Percentiles rank a stretch among this genome's conserved stretches.
These are phyloP conservation scores for Oriolus oriolus DNA, from an alignment of 2,113 vertebrate species.

Conservation along the genomic window DNA sequence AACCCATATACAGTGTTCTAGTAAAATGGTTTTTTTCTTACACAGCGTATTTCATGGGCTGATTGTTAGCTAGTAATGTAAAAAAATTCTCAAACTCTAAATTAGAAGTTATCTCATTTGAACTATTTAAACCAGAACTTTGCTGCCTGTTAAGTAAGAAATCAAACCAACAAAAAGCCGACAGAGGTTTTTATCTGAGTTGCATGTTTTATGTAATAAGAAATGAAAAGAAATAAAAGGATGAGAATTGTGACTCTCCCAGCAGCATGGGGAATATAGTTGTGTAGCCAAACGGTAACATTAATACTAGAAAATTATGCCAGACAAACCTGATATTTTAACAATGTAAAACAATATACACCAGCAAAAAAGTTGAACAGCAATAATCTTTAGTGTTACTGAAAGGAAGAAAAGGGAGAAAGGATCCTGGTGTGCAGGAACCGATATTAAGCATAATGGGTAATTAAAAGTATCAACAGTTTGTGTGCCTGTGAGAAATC, in stretches of 20 bases:
- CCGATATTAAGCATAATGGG: not conserved
- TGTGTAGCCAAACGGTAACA: slow-evolving; percentile 19
- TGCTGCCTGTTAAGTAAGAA: slow-evolving; percentile 62
- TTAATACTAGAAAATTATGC: slow-evolving; percentile 43
- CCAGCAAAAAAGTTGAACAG: slow-evolving; percentile 35
- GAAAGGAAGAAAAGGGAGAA: slow-evolving; percentile 29
- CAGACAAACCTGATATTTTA: slow-evolving; percentile 53
- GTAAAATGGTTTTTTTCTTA: slow-evolving; percentile 39
- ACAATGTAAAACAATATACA: slow-evolving; percentile 52
- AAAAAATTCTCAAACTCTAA: slow-evolving; percentile 58
- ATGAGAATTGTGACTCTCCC: slow-evolving; percentile 49
- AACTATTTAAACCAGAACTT: slow-evolving; percentile 74
- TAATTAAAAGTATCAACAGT: slow-evolving; percentile 58
- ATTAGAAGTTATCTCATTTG: slow-evolving; percentile 54
- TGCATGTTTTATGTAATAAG: not conserved
- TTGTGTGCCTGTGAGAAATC: slow-evolving; percentile 33
- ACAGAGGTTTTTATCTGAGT: not conserved
- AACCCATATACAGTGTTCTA: slow-evolving; percentile 21
- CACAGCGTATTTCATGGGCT: slow-evolving; percentile 40
- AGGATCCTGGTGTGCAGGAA: slow-evolving; percentile 7
- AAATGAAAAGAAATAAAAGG: not conserved
- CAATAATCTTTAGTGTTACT: slow-evolving; percentile 69
- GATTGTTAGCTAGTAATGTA: slow-evolving; percentile 63
- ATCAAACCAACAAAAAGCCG: slow-evolving; percentile 46
- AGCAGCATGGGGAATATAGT: slow-evolving; percentile 35